phyloP scores from a whole-genome alignment of 2,888 invertebrate genomes.

The Glyphotaelius pellucidus region DNA sequence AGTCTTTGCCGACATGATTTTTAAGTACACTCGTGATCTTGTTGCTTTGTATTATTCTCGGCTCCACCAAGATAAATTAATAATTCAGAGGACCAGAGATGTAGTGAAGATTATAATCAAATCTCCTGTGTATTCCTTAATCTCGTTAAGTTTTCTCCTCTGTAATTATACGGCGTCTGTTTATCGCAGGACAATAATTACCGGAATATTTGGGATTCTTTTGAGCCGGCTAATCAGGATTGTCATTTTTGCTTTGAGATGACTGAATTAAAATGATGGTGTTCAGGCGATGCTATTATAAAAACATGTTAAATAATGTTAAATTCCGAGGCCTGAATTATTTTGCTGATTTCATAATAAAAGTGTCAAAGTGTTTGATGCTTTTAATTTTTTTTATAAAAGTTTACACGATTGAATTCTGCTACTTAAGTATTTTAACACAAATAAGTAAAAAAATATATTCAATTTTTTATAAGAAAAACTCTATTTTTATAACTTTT shows the following conservation, averaged over 20 bases:
- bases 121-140: not conserved
- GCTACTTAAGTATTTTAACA: no score
- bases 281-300: not conserved
- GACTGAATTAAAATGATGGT: not conserved
- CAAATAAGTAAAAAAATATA: no score
- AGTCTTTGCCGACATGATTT: not conserved
- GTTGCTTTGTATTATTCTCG: not conserved
- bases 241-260: not conserved
- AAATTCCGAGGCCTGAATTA: no score
- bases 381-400: no score
- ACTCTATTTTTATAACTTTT: no score
- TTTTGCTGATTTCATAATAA: not conserved
- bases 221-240: not conserved
- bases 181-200: not conserved
- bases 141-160: not conserved
- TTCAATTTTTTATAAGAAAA: no score
- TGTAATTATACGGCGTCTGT: not conserved
- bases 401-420: no score
- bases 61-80: not conserved
- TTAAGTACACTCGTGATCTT: not conserved
- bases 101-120: not conserved
- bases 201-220: not conserved
- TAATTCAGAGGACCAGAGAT: not conserved
- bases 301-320: not conserved
- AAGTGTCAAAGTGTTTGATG: not conserved